These are phyloP conservation scores for Pseudomyrmex sp. DNA, from an alignment of 1,140 invertebrate species.

Conservation along the genomic window DNA sequence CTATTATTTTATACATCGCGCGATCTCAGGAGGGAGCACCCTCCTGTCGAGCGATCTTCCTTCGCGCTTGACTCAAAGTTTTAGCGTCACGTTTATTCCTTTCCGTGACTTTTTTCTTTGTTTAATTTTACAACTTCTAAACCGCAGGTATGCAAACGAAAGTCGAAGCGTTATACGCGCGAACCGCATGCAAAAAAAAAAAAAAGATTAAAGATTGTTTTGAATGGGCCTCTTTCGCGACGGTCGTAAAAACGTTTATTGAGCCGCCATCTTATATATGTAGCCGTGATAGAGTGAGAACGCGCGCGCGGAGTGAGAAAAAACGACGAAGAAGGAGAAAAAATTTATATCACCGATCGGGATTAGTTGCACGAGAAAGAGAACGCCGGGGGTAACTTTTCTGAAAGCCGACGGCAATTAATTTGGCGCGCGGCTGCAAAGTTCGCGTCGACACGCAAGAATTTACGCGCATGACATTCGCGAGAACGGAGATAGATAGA, in stretches of 20 bases:
- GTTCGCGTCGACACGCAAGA: conserved; percentile 54
- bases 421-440: conserved; percentile 42
- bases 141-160: too few relatives aligned
- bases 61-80: too few relatives aligned
- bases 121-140: too few relatives aligned
- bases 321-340: conserved; percentile 13
- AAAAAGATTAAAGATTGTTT: too few relatives aligned
- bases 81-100: too few relatives aligned
- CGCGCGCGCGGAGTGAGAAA: not conserved
- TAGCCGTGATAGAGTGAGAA: conserved; percentile 33
- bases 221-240: not conserved
- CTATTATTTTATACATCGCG: too few relatives aligned
- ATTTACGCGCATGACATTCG: conserved; percentile 57
- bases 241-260: conserved; percentile 29
- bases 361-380: conserved; percentile 38
- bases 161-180: too few relatives aligned
- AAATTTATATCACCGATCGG: conserved; percentile 41
- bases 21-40: too few relatives aligned
- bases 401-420: conserved; percentile 50
- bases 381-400: conserved; percentile 47
- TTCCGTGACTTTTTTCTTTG: too few relatives aligned
- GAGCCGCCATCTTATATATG: conserved; percentile 3
- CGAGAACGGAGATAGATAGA: conserved; percentile 8
- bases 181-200: too few relatives aligned
- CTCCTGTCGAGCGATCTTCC: too few relatives aligned